phyloP scores from a whole-genome alignment of 92 coral and sea anemone species.

The Epizoanthus illoricatus region DNA sequence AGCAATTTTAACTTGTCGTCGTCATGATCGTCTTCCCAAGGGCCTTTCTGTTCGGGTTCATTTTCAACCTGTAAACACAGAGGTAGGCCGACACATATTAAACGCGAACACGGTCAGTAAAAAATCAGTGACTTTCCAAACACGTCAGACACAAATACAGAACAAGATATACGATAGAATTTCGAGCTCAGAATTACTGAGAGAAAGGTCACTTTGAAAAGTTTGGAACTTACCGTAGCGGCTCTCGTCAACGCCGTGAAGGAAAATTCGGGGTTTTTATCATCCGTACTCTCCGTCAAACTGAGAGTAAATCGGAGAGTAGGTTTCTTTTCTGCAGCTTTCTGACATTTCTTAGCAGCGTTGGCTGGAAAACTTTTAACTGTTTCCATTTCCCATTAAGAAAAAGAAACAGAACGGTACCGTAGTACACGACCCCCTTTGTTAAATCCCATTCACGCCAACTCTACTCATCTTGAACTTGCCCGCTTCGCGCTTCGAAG shows the following conservation, averaged over 20 bases:
- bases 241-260: conserved; percentile 83
- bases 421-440: conserved; percentile 68
- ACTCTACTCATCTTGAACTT: conserved; percentile 93
- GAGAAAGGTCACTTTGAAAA: background rate
- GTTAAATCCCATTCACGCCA: conserved; percentile 73
- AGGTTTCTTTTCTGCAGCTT: conserved; percentile 55
- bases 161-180: background rate
- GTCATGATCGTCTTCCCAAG: conserved; percentile 72
- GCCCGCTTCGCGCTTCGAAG: conserved; percentile 93
- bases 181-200: background rate
- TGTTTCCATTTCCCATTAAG: conserved; percentile 95
- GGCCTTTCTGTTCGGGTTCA: conserved; percentile 61
- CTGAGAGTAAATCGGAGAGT: conserved; percentile 86
- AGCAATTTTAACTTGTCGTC: conserved; percentile 82
- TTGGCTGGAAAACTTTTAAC: conserved; percentile 75
- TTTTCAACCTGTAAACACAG: conserved; percentile 54
- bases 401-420: conserved; percentile 64
- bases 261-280: conserved; percentile 95
- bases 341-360: conserved; percentile 63
- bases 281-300: conserved; percentile 87
- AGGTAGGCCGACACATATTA: conserved; percentile 8
- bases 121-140: conserved; percentile 7
- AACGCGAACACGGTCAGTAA: conserved; percentile 17
- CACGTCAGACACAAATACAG: background rate
- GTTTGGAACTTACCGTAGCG: conserved; percentile 57